Conservation (phyloP, 2,113 vertebrate species). For the Progne subis region DNA sequence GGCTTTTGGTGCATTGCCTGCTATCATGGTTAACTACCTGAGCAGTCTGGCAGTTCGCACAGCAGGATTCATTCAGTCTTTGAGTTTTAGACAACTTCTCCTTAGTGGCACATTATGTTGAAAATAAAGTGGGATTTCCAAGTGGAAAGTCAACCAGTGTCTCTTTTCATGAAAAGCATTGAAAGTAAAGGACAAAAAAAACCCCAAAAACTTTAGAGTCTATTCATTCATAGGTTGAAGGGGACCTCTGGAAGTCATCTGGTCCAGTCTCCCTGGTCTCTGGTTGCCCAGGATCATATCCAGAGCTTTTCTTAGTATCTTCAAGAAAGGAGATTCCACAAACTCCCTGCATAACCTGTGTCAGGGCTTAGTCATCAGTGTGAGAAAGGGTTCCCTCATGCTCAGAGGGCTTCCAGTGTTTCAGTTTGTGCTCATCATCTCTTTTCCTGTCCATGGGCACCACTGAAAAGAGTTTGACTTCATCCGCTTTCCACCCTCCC, state of each 20-base stretch:
- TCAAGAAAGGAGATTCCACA: neutral
- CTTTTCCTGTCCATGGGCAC: neutral
- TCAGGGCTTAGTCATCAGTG: neutral
- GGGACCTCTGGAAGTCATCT: neutral
- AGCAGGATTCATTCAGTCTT: neutral
- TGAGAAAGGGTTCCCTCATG: neutral
- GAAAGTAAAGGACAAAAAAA: neutral
- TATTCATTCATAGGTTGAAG: neutral
- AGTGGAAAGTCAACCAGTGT: neutral
- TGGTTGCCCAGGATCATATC: neutral
- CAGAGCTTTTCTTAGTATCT: neutral
- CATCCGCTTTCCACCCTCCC: neutral
- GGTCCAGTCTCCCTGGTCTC: neutral
- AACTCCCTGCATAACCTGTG: neutral
- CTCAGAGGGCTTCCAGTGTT: neutral
- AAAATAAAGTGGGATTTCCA: neutral
- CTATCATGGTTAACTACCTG: neutral
- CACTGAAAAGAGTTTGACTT: neutral
- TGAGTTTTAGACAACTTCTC: neutral
- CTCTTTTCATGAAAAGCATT: neutral
- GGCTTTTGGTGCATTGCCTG: neutral
- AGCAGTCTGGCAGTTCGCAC: neutral
- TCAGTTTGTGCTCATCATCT: neutral
- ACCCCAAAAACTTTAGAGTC: neutral
- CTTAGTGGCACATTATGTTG: neutral